A percentile compares a stretch with the other conserved stretches of the same genome.
These are phyloP conservation scores for Scotopteryx bipunctaria DNA, from an alignment of 2,888 invertebrate species.

Conservation along the genomic window DNA sequence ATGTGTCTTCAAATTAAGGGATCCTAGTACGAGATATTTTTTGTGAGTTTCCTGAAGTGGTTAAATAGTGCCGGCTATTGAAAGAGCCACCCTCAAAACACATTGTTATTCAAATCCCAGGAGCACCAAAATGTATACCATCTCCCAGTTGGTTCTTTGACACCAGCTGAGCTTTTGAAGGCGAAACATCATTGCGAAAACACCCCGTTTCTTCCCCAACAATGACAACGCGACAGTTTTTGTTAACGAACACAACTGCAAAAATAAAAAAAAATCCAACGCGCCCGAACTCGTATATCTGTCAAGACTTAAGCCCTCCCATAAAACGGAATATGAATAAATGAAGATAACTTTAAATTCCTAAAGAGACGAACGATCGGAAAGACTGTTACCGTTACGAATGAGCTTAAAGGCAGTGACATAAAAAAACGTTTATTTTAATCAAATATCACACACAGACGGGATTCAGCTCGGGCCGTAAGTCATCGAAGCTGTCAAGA, in stretches of 20 bases:
- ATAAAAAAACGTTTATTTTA: conserved; percentile 65
- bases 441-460: conserved; percentile 74
- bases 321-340: conserved; percentile 58
- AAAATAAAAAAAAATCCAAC: conserved; percentile 39
- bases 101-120: conserved; percentile 53
- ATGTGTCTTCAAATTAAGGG: too few species aligned
- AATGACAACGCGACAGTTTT: conserved; percentile 19
- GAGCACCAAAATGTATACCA: conserved; percentile 42
- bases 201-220: conserved; percentile 36
- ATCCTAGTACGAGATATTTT: too few species aligned
- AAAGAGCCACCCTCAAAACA: conserved; percentile 41
- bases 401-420: conserved; percentile 74
- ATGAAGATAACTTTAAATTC: conserved; percentile 69
- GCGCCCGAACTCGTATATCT: conserved; percentile 54
- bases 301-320: conserved; percentile 62
- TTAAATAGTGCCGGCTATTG: background rate
- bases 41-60: conserved; percentile 1
- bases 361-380: conserved; percentile 65
- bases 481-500: conserved; percentile 82
- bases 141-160: conserved; percentile 45
- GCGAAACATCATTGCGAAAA: conserved; percentile 49
- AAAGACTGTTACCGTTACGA: conserved; percentile 79
- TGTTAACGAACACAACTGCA: conserved; percentile 33
- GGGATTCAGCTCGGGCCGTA: conserved; percentile 66
- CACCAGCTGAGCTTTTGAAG: conserved; percentile 43